Conservation (phyloP, 2,113 vertebrate species). For the Tetrao urogallus region DNA sequence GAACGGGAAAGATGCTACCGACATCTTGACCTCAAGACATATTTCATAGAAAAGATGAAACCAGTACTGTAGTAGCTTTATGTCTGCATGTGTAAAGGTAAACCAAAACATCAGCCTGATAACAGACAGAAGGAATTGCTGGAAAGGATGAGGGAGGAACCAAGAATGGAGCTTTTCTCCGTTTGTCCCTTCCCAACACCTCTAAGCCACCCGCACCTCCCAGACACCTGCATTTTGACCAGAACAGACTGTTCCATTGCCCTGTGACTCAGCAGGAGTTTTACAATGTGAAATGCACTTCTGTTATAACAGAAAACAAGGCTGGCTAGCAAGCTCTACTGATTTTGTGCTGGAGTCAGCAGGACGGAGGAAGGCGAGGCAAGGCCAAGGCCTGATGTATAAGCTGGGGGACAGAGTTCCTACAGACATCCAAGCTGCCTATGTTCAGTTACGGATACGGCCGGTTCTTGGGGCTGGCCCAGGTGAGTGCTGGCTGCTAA, state of each 20-base stretch:
- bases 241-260: background rate
- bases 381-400: background rate
- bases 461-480: background rate
- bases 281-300: background rate
- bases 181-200: background rate
- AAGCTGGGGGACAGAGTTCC: background rate
- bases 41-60: background rate
- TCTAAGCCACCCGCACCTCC: background rate
- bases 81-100: background rate
- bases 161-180: background rate
- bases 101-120: background rate
- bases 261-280: background rate
- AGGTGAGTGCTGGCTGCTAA: accelerated
- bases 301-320: background rate
- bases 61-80: no score
- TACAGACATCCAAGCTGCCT: background rate
- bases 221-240: background rate
- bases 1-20: background rate
- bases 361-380: background rate
- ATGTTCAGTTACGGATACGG: accelerated
- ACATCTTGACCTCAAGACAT: background rate
- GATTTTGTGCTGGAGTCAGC: background rate
- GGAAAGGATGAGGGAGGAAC: background rate
- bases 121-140: background rate
- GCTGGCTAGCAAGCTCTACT: background rate